Percentiles rank a stretch among this genome's conserved stretches.
These are phyloP conservation scores for Beroe ovata DNA, from an alignment of 37 sponge, comb jelly and placozoan genomes.

Conservation along the genomic window DNA sequence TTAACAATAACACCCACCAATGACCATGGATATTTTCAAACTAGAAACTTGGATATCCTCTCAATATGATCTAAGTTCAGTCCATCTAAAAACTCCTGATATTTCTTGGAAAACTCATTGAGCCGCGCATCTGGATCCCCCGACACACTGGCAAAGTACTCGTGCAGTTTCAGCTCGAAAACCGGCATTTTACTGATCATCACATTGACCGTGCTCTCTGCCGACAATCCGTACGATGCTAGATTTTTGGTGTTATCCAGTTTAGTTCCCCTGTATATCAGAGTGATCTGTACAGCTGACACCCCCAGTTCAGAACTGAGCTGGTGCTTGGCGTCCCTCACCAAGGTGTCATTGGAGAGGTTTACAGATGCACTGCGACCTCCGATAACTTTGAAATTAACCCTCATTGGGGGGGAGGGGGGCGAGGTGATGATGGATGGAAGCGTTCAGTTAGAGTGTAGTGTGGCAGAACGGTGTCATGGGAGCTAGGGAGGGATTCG, in stretches of 20 bases:
- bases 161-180: constrained; percentile 21
- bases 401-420: background rate
- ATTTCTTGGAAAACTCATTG: constrained; percentile 23
- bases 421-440: too few relatives aligned
- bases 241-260: background rate
- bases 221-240: background rate
- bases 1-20: too few relatives aligned
- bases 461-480: too few relatives aligned
- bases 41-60: constrained; percentile 26
- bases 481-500: too few relatives aligned
- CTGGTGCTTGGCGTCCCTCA: background rate
- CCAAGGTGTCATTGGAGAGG: background rate
- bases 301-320: constrained; percentile 31
- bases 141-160: background rate
- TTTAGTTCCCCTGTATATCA: constrained; percentile 50
- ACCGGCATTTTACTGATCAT: constrained; percentile 30
- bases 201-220: background rate
- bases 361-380: constrained; percentile 19
- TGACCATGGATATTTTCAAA: background rate
- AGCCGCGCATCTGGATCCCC: constrained; percentile 28
- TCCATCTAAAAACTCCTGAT: background rate
- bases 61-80: constrained; percentile 54
- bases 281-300: constrained; percentile 24
- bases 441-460: too few relatives aligned
- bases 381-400: constrained; percentile 61